Conservation (phyloP, 2,797 vertebrate genomes). For the Hozukius guyotensis region DNA sequence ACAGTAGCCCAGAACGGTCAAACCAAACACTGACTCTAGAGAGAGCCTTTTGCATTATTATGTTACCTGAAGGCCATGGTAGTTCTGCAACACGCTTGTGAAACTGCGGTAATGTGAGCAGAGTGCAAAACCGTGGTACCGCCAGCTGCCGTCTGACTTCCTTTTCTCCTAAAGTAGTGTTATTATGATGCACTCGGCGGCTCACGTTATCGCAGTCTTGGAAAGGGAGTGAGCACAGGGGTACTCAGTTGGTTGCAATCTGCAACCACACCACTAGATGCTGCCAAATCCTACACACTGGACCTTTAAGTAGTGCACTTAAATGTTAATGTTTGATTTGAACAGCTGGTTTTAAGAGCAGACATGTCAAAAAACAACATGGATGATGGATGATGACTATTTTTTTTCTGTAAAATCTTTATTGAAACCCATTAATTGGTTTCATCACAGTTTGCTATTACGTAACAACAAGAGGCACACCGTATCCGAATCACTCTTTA, state of each 20-base stretch:
- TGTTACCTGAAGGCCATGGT: no score
- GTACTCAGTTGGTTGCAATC: background rate
- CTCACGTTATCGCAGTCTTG: no score
- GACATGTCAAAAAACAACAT: background rate
- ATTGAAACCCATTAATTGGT: background rate
- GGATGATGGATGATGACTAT: no score
- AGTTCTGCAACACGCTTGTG: no score
- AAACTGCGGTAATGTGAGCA: no score
- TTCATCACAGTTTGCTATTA: background rate
- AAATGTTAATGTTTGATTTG: background rate
- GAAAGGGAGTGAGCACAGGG: background rate
- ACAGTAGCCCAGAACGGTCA: no score
- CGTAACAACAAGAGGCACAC: background rate
- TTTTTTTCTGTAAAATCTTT: background rate
- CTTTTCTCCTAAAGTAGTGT: no score
- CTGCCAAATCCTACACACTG: background rate
- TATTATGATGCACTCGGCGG: no score
- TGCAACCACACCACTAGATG: background rate
- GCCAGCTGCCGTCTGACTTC: no score
- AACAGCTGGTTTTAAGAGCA: background rate
- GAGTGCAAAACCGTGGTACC: background rate
- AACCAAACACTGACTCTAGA: no score
- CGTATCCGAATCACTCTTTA: constrained; percentile 4
- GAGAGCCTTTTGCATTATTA: no score
- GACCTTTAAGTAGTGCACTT: background rate